Conservation (phyloP, 2,888 invertebrate species). For the Vanessa cardui region DNA sequence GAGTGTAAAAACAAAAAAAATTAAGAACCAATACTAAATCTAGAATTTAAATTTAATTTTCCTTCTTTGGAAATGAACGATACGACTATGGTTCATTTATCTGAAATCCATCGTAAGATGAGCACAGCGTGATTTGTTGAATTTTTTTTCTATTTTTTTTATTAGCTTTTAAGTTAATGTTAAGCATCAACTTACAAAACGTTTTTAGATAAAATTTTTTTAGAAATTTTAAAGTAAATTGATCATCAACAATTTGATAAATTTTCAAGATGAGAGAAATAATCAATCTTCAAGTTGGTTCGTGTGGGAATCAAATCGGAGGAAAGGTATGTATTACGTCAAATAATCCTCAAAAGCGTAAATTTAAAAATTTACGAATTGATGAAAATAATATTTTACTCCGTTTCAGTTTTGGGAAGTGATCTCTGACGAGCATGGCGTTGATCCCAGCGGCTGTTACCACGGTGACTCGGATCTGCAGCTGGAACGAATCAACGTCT, state of each 20-base stretch:
- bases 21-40: slow-evolving; percentile 43
- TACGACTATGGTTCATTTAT: slow-evolving; percentile 44
- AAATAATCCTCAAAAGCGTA: too few relatives aligned
- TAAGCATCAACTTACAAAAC: slow-evolving; percentile 64
- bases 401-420: slow-evolving; percentile 71
- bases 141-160: slow-evolving; percentile 47
- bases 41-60: slow-evolving; percentile 54
- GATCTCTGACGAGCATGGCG: slow-evolving; percentile 71
- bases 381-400: too few relatives aligned
- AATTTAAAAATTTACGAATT: too few relatives aligned
- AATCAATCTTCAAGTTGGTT: slow-evolving; percentile 87
- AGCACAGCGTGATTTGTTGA: slow-evolving; percentile 58
- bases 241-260: slow-evolving; percentile 41
- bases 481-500: slow-evolving; percentile 89
- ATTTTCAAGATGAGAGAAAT: slow-evolving; percentile 87
- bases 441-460: slow-evolving; percentile 74
- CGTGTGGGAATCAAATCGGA: slow-evolving; percentile 87
- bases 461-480: slow-evolving; percentile 88
- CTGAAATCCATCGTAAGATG: slow-evolving; percentile 70
- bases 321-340: slow-evolving; percentile 85
- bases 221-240: slow-evolving; percentile 68
- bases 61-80: slow-evolving; percentile 31
- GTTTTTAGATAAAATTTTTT: slow-evolving; percentile 53
- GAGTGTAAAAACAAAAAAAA: background rate
- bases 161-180: slow-evolving; percentile 76